These are phyloP conservation scores for Drosophila parvula DNA, from an alignment of 1,140 invertebrate genomes.

Conservation along the genomic window DNA sequence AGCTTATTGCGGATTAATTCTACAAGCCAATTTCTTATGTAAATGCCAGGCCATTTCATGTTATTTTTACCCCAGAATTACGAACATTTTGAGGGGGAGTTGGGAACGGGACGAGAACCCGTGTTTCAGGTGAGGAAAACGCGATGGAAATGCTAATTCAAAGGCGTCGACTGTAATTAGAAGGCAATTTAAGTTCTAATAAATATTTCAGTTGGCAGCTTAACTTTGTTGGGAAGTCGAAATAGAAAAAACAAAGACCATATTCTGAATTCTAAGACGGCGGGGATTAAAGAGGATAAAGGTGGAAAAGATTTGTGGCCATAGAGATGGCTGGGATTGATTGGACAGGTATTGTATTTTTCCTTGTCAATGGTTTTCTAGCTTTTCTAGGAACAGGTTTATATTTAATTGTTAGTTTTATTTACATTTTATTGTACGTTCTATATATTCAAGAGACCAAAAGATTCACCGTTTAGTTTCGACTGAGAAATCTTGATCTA, in stretches of 20 bases:
- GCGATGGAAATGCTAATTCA: slow-evolving; percentile 67
- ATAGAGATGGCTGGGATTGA: slow-evolving; percentile 16
- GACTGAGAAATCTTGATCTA: slow-evolving; percentile 15
- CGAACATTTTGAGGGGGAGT: not conserved
- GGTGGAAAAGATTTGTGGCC: slow-evolving; percentile 27
- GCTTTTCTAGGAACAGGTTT: not conserved
- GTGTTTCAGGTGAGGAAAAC: slow-evolving; percentile 47
- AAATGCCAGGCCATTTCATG: slow-evolving; percentile 73
- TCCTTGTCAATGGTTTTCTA: too few relatives aligned
- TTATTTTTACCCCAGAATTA: slow-evolving; percentile 53
- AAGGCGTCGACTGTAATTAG: slow-evolving; percentile 70
- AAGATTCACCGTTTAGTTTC: not conserved
- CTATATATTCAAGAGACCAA: not conserved
- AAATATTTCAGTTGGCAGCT: slow-evolving; percentile 69
- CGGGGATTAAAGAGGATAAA: slow-evolving; percentile 3
- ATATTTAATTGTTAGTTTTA: not conserved
- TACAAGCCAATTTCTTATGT: slow-evolving; percentile 84
- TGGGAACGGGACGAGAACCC: not conserved
- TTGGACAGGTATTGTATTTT: slow-evolving; percentile 1
- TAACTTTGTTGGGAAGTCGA: slow-evolving; percentile 19
- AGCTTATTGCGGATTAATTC: slow-evolving; percentile 84
- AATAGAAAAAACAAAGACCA: slow-evolving; percentile 7
- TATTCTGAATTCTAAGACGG: not conserved
- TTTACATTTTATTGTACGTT: not conserved
- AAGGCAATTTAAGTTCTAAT: slow-evolving; percentile 77